A percentile compares a stretch with the other conserved stretches of the same genome.
These are phyloP conservation scores for Cerceris rybyensis DNA, from an alignment of 2,888 invertebrate species.

Conservation along the genomic window DNA sequence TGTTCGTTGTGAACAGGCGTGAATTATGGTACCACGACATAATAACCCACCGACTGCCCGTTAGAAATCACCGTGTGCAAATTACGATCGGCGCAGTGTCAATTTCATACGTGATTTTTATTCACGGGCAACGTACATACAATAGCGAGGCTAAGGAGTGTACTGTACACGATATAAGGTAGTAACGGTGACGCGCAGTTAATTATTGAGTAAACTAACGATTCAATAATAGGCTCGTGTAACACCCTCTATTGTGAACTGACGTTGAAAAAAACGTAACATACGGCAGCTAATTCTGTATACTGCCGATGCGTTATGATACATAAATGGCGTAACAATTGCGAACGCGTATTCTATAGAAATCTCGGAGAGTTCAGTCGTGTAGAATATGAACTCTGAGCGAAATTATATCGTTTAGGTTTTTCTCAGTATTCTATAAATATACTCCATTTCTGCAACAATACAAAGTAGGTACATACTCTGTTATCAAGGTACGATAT, in stretches of 20 bases:
- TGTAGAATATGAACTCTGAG: too few relatives aligned
- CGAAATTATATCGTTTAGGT: too few relatives aligned
- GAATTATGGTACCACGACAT: slow-evolving; percentile 4
- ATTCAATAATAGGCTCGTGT: slow-evolving; percentile 36
- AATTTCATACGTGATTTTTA: slow-evolving; percentile 26
- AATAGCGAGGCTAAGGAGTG: slow-evolving; percentile 9
- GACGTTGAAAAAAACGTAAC: slow-evolving; percentile 37
- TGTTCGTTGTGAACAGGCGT: neutral
- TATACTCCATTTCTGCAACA: too few relatives aligned
- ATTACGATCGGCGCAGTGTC: slow-evolving; percentile 2
- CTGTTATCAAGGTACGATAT: too few relatives aligned
- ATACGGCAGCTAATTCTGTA: slow-evolving; percentile 29
- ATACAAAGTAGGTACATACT: too few relatives aligned
- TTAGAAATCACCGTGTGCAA: slow-evolving; percentile 3
- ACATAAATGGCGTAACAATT: neutral
- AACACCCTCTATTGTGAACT: slow-evolving; percentile 36
- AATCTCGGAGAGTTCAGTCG: neutral
- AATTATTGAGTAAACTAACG: slow-evolving; percentile 47
- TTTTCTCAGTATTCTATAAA: too few relatives aligned
- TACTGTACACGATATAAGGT: slow-evolving; percentile 11
- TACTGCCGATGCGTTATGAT: neutral
- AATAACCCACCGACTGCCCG: slow-evolving; percentile 1
- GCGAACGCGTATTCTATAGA: neutral
- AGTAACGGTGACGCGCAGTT: slow-evolving; percentile 13
- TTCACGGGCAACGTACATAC: slow-evolving; percentile 2